A percentile compares a stretch with the other conserved stretches of the same genome.
These are phyloP conservation scores for Goniozus legneri DNA, from an alignment of 1,140 invertebrate species.

Conservation along the genomic window DNA sequence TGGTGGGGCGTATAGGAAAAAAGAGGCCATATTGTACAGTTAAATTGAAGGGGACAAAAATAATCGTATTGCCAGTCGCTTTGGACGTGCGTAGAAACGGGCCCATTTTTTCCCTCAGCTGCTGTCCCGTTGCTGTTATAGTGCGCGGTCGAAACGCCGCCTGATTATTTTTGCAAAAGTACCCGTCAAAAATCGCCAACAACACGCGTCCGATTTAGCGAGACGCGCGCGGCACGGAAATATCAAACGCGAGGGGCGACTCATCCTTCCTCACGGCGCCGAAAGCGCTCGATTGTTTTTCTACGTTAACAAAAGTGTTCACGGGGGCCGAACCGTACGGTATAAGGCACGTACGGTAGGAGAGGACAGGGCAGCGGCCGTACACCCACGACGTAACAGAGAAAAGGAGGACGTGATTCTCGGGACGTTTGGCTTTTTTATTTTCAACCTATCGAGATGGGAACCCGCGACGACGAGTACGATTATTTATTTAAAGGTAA, in stretches of 20 bases:
- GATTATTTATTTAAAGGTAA: constrained; percentile 99
- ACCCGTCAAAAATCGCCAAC: neutral
- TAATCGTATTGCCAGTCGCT: constrained; percentile 36
- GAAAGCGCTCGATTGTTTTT: constrained; percentile 1
- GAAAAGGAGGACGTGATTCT: no score
- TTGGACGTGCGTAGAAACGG: constrained; percentile 15
- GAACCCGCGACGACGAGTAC: constrained; percentile 98
- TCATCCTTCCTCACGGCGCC: no score
- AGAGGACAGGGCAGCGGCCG: constrained; percentile 16
- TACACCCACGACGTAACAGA: constrained; percentile 18
- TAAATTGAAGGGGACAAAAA: constrained; percentile 55
- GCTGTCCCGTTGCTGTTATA: constrained; percentile 4
- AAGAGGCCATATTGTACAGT: constrained; percentile 58
- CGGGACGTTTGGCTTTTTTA: constrained; percentile 8
- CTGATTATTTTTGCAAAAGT: neutral
- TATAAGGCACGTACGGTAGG: no score
- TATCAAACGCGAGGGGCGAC: no score
- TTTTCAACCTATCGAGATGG: constrained; percentile 65
- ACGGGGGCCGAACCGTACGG: constrained; percentile 7
- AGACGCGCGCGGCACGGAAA: no score
- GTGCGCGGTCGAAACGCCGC: neutral
- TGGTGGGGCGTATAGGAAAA: constrained; percentile 50
- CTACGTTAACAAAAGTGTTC: constrained; percentile 5
- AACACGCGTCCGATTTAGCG: neutral
- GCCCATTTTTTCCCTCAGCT: no score